A percentile compares a stretch with the other conserved stretches of the same genome.
Evolutionary conservation across 2,888 invertebrate species (phyloP).

Genomic region (Unio delphinus): DNA sequence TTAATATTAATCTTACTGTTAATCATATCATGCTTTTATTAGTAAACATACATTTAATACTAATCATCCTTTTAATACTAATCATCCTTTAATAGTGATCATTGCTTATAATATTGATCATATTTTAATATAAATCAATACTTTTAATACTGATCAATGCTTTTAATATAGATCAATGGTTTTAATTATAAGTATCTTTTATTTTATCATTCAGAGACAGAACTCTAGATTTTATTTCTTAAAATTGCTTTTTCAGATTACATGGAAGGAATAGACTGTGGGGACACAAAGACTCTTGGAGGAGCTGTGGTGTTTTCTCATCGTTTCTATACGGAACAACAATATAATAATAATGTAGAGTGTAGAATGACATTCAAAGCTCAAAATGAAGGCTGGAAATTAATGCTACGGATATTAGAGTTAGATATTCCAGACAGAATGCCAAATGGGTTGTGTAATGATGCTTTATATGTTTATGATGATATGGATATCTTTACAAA

Average conservation of each 20-base stretch:
- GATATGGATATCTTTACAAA: conserved; percentile 53
- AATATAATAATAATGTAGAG: conserved; percentile 55
- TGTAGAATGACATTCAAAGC: conserved; percentile 65
- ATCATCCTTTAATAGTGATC: no score
- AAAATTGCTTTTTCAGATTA: conserved; percentile 55
- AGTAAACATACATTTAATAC: no score
- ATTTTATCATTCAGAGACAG: neutral
- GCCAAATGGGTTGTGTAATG: conserved; percentile 60
- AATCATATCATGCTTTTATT: no score
- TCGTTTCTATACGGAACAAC: conserved; percentile 32
- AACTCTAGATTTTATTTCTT: neutral
- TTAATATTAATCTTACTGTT: no score
- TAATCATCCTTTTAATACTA: no score
- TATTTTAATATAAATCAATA: no score
- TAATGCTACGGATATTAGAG: conserved; percentile 63
- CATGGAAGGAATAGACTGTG: conserved; percentile 63
- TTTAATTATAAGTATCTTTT: neutral
- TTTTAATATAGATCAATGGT: no score
- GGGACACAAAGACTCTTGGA: conserved; percentile 53
- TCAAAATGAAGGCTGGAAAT: conserved; percentile 56
- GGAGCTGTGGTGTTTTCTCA: conserved; percentile 67
- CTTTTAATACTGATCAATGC: no score
- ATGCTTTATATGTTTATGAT: conserved; percentile 68
- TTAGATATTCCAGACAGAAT: conserved; percentile 65
- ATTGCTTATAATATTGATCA: no score